These are phyloP conservation scores for Dascillus cervinus DNA, from an alignment of 2,888 invertebrate genomes.

Conservation along the genomic window DNA sequence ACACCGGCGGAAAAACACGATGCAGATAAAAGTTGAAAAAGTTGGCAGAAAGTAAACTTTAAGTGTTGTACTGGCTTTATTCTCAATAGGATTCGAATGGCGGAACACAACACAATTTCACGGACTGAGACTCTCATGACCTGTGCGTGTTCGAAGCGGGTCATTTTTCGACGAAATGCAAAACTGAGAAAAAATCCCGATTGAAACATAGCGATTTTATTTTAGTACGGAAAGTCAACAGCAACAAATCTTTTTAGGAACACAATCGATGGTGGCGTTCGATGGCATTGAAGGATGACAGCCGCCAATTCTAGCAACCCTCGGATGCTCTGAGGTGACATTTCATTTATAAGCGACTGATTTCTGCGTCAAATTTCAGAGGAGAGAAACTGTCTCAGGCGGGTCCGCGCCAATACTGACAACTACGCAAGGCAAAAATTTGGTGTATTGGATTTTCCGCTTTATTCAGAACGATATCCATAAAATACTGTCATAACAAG, in stretches of 20 bases:
- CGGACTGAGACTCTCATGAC: no score
- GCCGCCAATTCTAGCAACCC: constrained; percentile 14
- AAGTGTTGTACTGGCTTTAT: constrained; percentile 22
- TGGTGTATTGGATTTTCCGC: constrained; percentile 22
- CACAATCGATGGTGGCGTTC: constrained; percentile 14
- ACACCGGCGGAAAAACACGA: no score
- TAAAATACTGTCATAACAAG: no score
- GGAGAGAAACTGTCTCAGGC: constrained; percentile 21
- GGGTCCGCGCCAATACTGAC: constrained; percentile 22
- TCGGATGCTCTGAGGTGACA: constrained; percentile 20
- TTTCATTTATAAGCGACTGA: constrained; percentile 27
- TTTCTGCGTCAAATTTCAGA: constrained; percentile 25
- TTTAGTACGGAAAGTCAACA: constrained; percentile 10
- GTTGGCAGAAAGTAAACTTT: no score
- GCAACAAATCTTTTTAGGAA: constrained; percentile 15
- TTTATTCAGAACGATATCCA: no score
- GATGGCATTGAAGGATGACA: constrained; percentile 16
- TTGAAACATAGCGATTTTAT: constrained; percentile 5
- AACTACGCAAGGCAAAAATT: constrained; percentile 19
- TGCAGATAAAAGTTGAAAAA: no score
- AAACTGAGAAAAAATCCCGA: constrained; percentile 3
- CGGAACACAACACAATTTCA: constrained; percentile 31
- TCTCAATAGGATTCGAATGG: constrained; percentile 26
- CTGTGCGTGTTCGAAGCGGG: no score
- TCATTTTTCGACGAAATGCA: no score